Conservation (phyloP, 2,888 invertebrate species). For the Caradrina kadenii region DNA sequence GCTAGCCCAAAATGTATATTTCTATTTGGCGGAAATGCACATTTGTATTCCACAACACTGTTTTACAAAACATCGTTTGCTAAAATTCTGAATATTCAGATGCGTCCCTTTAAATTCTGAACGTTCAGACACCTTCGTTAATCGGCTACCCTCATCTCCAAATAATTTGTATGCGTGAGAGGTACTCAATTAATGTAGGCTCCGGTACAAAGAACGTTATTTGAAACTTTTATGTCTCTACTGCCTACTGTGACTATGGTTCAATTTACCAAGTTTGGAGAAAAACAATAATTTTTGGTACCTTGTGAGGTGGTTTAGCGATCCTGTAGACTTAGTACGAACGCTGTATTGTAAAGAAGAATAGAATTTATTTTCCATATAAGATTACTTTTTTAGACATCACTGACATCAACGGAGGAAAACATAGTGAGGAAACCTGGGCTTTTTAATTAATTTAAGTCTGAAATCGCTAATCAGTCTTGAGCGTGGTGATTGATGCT, state of each 20-base stretch:
- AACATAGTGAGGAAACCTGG: no score
- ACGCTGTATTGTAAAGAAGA: no score
- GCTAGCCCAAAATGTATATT: neutral
- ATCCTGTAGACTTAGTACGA: no score
- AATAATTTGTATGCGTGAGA: slow-evolving; percentile 33
- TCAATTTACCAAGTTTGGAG: no score
- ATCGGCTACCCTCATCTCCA: slow-evolving; percentile 2
- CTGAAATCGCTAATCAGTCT: no score
- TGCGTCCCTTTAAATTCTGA: slow-evolving; percentile 18
- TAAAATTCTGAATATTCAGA: slow-evolving; percentile 18
- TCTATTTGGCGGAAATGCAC: neutral
- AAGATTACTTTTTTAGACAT: no score
- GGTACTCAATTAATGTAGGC: slow-evolving; percentile 4
- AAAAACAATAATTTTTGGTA: no score
- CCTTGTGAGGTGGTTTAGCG: no score
- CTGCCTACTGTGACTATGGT: neutral
- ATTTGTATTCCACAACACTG: slow-evolving; percentile 24
- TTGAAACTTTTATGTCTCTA: neutral
- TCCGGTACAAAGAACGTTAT: neutral
- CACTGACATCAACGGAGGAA: no score
- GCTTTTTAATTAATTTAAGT: no score
- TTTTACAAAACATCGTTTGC: slow-evolving; percentile 1
- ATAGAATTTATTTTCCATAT: no score
- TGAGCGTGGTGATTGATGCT: no score
- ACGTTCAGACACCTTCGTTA: slow-evolving; percentile 17